Evolutionary conservation across 2,888 invertebrate species (phyloP).

Genomic region (Aleiodes leptofemur): DNA sequence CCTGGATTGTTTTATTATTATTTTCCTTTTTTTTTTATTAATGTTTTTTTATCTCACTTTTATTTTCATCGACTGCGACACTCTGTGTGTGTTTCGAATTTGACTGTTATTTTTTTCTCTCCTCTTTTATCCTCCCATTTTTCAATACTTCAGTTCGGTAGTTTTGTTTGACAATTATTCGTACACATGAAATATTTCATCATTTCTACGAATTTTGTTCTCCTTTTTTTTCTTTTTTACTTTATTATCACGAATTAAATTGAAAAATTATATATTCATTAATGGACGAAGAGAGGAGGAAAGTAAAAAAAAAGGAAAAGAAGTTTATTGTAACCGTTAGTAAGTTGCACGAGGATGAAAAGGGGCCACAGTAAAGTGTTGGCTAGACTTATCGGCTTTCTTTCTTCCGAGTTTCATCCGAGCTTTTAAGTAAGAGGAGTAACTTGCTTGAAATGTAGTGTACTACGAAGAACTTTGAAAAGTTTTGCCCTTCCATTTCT

Average conservation of each 20-base stretch:
- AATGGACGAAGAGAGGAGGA: constrained; percentile 3
- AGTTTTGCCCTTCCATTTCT: neutral
- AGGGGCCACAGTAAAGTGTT: constrained; percentile 26
- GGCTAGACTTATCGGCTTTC: constrained; percentile 50
- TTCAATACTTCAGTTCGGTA: neutral
- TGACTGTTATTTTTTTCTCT: constrained; percentile 2
- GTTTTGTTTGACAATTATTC: neutral
- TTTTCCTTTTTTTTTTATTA: constrained; percentile 21
- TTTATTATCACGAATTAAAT: neutral
- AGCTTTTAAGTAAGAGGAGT: constrained; percentile 54
- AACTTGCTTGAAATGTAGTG: constrained; percentile 54
- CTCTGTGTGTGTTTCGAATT: neutral
- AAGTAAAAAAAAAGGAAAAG: neutral
- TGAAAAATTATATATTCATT: constrained; percentile 35
- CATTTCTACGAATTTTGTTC: neutral
- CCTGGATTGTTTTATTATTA: neutral
- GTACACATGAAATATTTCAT: neutral
- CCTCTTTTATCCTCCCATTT: neutral
- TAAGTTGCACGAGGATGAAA: constrained; percentile 29
- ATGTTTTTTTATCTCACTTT: constrained; percentile 20
- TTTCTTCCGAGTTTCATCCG: constrained; percentile 40
- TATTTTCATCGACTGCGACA: neutral
- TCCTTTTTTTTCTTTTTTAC: neutral
- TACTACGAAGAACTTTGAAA: constrained; percentile 27
- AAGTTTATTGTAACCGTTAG: constrained; percentile 34